Conservation (phyloP, 2,113 vertebrate species). For the Pseudolaguvia tuberculata region DNA sequence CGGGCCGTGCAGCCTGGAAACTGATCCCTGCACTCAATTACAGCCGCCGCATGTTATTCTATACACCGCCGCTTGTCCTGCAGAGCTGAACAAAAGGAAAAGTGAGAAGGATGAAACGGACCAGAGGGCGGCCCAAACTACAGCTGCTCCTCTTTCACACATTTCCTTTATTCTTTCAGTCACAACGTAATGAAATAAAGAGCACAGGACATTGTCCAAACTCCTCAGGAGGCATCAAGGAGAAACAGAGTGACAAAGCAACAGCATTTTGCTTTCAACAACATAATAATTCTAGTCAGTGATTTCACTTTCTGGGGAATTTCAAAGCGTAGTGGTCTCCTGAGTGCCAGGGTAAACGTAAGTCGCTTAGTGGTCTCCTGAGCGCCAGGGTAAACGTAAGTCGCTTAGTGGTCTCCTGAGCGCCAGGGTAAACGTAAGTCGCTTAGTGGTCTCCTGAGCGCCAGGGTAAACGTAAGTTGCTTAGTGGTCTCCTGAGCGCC, state of each 20-base stretch:
- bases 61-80: slow-evolving; percentile 39
- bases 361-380: too few relatives aligned
- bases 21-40: slow-evolving; percentile 43
- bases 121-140: slow-evolving; percentile 26
- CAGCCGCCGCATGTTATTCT: slow-evolving; percentile 44
- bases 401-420: too few relatives aligned
- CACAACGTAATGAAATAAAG: not conserved
- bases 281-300: too few relatives aligned
- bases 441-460: too few relatives aligned
- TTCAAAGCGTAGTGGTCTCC: too few relatives aligned
- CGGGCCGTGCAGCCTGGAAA: slow-evolving; percentile 32
- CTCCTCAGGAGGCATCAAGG: not conserved
- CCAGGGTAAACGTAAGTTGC: too few relatives aligned
- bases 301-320: too few relatives aligned
- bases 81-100: slow-evolving; percentile 41
- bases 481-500: too few relatives aligned
- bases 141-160: slow-evolving; percentile 26
- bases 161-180: not conserved
- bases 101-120: slow-evolving; percentile 39
- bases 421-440: too few relatives aligned
- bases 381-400: too few relatives aligned
- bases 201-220: not conserved
- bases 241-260: not conserved
- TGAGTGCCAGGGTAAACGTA: too few relatives aligned
- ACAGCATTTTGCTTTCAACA: not conserved